Percentiles rank a stretch among this genome's conserved stretches.
Evolutionary conservation across 1,140 invertebrate genomes (phyloP).

Genomic region (Hylaeus anthracinus): DNA sequence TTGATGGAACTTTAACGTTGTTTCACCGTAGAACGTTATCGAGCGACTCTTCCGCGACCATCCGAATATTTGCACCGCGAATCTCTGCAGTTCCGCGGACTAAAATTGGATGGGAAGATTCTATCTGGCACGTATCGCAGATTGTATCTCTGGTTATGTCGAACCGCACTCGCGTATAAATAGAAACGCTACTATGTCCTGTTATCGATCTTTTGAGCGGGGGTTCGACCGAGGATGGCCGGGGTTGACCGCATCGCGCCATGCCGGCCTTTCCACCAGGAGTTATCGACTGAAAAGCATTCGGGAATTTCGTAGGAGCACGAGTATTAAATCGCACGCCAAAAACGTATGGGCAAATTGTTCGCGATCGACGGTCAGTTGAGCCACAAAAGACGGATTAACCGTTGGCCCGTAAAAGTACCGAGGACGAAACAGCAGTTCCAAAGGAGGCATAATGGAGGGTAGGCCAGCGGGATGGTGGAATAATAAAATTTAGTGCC

Average conservation of each 20-base stretch:
- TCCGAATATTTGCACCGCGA: slow-evolving; percentile 11
- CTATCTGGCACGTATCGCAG: slow-evolving; percentile 58
- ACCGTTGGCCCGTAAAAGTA: slow-evolving; percentile 1
- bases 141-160: slow-evolving; percentile 62
- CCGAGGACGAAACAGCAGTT: slow-evolving; percentile 5
- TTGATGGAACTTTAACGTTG: not conserved
- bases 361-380: slow-evolving; percentile 1
- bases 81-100: slow-evolving; percentile 2
- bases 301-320: slow-evolving; percentile 14
- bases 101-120: slow-evolving; percentile 47
- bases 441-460: not conserved
- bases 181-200: slow-evolving; percentile 62
- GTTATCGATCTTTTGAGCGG: slow-evolving; percentile 70
- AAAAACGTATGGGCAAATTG: slow-evolving; percentile 21
- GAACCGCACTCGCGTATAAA: slow-evolving; percentile 65
- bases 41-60: not conserved
- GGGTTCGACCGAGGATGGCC: slow-evolving; percentile 62
- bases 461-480: not conserved
- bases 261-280: slow-evolving; percentile 18
- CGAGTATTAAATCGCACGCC: slow-evolving; percentile 1
- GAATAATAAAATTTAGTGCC: slow-evolving; percentile 12
- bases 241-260: slow-evolving; percentile 61
- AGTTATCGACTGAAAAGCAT: slow-evolving; percentile 46
- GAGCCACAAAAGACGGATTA: slow-evolving; percentile 23
- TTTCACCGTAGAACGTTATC: not conserved